Evolutionary conservation across 1,140 invertebrate species (phyloP), one percentile per base, ranked within the genome.

Genomic region (Drosophila novamexicana): DNA sequence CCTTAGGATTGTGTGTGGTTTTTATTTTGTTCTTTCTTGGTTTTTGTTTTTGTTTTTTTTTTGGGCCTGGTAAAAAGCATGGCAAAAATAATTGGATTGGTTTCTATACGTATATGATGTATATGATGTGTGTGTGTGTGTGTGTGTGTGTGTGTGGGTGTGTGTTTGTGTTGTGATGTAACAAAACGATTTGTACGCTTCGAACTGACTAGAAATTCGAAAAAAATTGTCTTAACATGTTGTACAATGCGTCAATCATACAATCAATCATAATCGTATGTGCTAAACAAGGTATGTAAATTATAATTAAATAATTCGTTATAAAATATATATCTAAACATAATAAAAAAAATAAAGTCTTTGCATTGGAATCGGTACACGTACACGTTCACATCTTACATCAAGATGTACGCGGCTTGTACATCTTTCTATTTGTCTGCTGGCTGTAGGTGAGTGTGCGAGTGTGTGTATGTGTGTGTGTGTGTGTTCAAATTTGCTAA

Each of bases 131-230:
- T 61, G 18, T 64, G 39, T 34, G 18, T 49, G 12, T 75, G 65
- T 75, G 47, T 75, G 52, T 64, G 62, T 64, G 71, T 67, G 47
- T 40, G 47, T 58, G 49, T 68, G 65, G 54, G 53, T 59, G 44
- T 76, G 40, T 40, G 52, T 61, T 36, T 67, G 67, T 66, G 39
- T 79, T 61, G 45, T 70, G 45, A 29, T 50, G 59, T 80, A 78
- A 73, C 81, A 82, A 82, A 82, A 82, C 67, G 67, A 83, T 68
- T 62, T 68, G 67, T 70, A 81, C 77, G 81, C 68, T 73, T 80
- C 75, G 64, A 85, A 84, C 81, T 84, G 81, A 84, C 81, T 84
- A 84, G 81, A 89, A 72, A 83, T 65, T 67, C 56, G 79, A 79
- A 79, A 79, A 79, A 73, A 54, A 64, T 76, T 68, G 54, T 53